A percentile compares a stretch with the other conserved stretches of the same genome.
Conservation (phyloP, 2,797 vertebrate genomes). For the Tachyglossus aculeatus region DNA sequence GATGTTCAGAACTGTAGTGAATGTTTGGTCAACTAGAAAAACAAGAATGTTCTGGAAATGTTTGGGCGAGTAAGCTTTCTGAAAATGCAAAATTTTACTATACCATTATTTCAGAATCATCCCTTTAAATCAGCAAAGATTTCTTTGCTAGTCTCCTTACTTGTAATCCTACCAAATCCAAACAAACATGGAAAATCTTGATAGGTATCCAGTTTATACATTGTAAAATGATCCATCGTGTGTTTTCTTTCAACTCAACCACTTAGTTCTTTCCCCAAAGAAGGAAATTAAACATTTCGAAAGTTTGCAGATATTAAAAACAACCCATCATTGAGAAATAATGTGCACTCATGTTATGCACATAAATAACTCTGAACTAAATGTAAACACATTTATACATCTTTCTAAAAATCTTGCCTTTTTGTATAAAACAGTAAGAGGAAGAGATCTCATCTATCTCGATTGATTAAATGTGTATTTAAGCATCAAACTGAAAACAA, state of each 20-base stretch:
- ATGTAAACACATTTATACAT: constrained; percentile 15
- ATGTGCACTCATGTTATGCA: not conserved
- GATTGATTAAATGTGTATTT: constrained; percentile 58
- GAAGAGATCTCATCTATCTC: constrained; percentile 52
- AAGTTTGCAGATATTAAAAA: constrained; percentile 34
- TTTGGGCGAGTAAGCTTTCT: no score
- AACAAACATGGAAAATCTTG: not conserved
- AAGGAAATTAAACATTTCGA: constrained; percentile 41
- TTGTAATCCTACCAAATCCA: constrained; percentile 14
- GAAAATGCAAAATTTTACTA: no score
- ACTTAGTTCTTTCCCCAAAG: constrained; percentile 17
- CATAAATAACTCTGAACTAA: constrained; percentile 54
- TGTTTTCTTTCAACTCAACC: constrained; percentile 40
- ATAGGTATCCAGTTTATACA: constrained; percentile 10
- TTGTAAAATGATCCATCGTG: constrained; percentile 29
- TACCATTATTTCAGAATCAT: no score
- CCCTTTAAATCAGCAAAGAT: no score
- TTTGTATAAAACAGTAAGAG: constrained; percentile 60
- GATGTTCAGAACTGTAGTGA: no score
- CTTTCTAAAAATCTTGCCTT: constrained; percentile 49
- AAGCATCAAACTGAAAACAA: constrained; percentile 63
- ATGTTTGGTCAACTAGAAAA: no score
- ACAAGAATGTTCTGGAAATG: no score
- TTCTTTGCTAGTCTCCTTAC: not conserved
- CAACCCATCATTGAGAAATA: constrained; percentile 39